Evolutionary conservation across 1,140 invertebrate species (phyloP).

Genomic region (Brachionus sp.): DNA sequence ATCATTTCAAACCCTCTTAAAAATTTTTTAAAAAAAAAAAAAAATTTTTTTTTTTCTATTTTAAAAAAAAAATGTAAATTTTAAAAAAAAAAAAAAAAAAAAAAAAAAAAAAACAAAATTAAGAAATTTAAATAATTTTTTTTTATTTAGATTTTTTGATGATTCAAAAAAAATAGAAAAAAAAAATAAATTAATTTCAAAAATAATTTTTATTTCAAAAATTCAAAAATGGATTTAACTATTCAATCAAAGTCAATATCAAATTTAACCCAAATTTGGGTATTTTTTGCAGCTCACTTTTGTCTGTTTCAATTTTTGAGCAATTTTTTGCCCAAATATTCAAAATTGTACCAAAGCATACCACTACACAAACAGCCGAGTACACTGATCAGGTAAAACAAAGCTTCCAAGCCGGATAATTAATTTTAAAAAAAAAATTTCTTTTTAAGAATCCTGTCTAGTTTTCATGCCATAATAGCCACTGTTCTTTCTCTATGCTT

Average conservation of each 20-base stretch:
- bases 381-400: conserved; percentile 22
- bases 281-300: conserved; percentile 40
- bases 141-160: background rate
- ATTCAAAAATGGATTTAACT: conserved; percentile 11
- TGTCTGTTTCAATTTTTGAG: conserved; percentile 31
- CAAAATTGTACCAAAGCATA: background rate
- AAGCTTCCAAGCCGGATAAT: background rate
- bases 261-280: conserved; percentile 42
- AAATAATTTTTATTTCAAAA: background rate
- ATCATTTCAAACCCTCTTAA: too few relatives aligned
- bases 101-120: too few relatives aligned
- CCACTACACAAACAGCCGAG: background rate
- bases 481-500: background rate
- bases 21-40: too few relatives aligned
- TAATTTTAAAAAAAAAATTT: background rate
- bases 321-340: conserved; percentile 21
- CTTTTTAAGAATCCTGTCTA: conserved; percentile 2
- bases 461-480: conserved; percentile 16
- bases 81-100: too few relatives aligned
- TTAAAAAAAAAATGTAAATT: too few relatives aligned
- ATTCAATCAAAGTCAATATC: conserved; percentile 43
- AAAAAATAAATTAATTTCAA: background rate
- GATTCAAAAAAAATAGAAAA: background rate
- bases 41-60: too few relatives aligned
- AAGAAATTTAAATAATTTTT: too few relatives aligned